These are phyloP conservation scores for Mionectes macconnelli DNA, from an alignment of 2,113 vertebrate species.

Conservation along the genomic window DNA sequence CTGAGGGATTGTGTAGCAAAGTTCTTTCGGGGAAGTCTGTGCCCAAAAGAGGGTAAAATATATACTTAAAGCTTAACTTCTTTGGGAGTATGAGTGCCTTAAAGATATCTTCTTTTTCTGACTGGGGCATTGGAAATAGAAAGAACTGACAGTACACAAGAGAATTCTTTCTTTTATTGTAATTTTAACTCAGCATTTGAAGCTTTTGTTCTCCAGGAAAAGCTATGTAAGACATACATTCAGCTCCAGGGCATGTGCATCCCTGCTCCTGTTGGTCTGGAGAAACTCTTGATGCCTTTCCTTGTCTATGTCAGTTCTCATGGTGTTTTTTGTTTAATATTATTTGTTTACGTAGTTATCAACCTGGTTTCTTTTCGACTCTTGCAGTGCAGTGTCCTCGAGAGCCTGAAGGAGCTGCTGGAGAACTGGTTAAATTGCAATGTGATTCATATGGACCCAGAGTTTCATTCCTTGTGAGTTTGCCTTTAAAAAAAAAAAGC, in stretches of 20 bases:
- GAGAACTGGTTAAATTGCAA: slow-evolving; percentile 89
- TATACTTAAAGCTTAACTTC: neutral
- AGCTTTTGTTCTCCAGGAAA: neutral
- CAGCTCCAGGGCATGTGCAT: neutral
- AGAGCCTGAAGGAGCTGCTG: slow-evolving; percentile 85
- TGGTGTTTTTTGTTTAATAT: neutral
- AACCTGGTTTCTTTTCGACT: neutral
- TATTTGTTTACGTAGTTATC: neutral
- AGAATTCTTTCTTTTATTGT: neutral
- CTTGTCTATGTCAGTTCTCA: neutral
- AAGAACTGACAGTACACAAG: neutral
- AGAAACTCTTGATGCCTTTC: neutral
- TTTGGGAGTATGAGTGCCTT: neutral
- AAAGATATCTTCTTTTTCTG: neutral
- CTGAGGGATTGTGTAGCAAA: neutral
- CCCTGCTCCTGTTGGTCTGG: neutral
- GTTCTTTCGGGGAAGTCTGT: neutral
- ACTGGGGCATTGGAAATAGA: neutral
- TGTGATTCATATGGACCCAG: slow-evolving; percentile 67
- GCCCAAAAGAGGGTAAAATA: neutral
- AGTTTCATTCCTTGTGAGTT: slow-evolving; percentile 63
- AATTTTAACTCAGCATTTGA: neutral
- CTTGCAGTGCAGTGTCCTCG: slow-evolving; percentile 85
- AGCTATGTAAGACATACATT: neutral
- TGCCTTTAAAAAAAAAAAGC: neutral